Evolutionary conservation across 2,113 vertebrate genomes (phyloP).

Genomic region (Chionis minor): DNA sequence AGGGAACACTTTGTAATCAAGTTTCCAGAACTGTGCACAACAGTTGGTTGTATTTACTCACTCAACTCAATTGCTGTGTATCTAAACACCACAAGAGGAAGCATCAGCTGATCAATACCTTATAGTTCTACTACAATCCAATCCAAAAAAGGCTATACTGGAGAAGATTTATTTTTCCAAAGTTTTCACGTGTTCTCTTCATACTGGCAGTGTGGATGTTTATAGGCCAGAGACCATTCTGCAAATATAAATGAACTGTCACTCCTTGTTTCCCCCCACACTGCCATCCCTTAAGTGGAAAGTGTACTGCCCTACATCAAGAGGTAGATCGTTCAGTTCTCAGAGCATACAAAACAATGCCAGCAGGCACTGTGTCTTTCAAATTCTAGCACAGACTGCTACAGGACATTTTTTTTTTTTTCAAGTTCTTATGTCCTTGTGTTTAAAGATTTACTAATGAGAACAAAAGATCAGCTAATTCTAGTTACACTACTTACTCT

Average conservation of each 20-base stretch:
- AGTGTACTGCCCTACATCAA: background rate
- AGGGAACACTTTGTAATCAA: background rate
- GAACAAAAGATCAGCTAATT: background rate
- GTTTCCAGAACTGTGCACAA: background rate
- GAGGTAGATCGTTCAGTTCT: background rate
- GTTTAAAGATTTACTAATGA: background rate
- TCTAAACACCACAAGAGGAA: background rate
- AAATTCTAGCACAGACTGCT: background rate
- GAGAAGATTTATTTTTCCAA: background rate
- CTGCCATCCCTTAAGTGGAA: background rate
- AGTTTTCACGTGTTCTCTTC: background rate
- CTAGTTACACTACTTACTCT: background rate
- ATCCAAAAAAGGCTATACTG: background rate
- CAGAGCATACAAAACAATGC: background rate
- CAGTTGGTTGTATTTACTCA: background rate
- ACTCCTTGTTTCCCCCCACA: background rate
- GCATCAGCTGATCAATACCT: background rate
- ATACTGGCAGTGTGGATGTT: background rate
- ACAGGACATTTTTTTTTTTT: background rate
- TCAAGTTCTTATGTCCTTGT: background rate
- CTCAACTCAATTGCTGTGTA: background rate
- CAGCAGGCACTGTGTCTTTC: background rate
- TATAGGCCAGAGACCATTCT: background rate
- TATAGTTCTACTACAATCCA: background rate
- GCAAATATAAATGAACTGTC: background rate